A percentile compares a stretch with the other conserved stretches of the same genome.
Evolutionary conservation across 2,888 invertebrate species (phyloP).

Genomic region (Synanthedon vespiformis): DNA sequence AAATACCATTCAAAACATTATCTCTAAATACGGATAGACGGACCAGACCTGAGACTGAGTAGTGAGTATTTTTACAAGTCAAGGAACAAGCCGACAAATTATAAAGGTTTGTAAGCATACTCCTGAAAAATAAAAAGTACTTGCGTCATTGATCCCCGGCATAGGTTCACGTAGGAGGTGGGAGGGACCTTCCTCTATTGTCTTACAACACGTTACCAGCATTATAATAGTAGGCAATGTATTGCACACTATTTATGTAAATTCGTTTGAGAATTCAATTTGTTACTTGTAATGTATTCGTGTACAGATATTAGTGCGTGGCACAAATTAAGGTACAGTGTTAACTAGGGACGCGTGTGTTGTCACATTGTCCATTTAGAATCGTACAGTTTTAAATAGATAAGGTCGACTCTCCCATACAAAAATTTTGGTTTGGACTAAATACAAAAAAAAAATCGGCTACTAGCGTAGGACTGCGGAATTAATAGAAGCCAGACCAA

Average conservation of each 20-base stretch:
- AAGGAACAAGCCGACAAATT: not conserved
- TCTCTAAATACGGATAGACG: no score
- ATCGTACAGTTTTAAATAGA: constrained; percentile 8
- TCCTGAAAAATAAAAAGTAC: no score
- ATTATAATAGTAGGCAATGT: constrained; percentile 47
- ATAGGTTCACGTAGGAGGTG: constrained; percentile 49
- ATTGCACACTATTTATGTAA: constrained; percentile 67
- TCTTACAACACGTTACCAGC: constrained; percentile 60
- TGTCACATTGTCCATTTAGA: constrained; percentile 18
- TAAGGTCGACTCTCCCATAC: no score
- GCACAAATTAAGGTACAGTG: constrained; percentile 24
- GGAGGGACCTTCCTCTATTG: constrained; percentile 57
- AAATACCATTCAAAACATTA: no score
- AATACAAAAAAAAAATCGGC: no score
- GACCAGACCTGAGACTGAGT: no score
- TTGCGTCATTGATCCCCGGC: constrained; percentile 11
- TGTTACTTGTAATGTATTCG: constrained; percentile 55
- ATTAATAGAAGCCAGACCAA: no score
- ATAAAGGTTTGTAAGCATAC: constrained; percentile 7
- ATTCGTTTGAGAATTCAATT: constrained; percentile 64
- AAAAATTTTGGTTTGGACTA: no score
- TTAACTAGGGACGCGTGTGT: constrained; percentile 25
- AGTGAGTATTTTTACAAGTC: constrained; percentile 2
- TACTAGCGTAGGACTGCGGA: not conserved
- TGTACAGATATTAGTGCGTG: constrained; percentile 38